These are phyloP conservation scores for Coptodon rendalli DNA, from an alignment of 2,113 vertebrate genomes.

Conservation along the genomic window DNA sequence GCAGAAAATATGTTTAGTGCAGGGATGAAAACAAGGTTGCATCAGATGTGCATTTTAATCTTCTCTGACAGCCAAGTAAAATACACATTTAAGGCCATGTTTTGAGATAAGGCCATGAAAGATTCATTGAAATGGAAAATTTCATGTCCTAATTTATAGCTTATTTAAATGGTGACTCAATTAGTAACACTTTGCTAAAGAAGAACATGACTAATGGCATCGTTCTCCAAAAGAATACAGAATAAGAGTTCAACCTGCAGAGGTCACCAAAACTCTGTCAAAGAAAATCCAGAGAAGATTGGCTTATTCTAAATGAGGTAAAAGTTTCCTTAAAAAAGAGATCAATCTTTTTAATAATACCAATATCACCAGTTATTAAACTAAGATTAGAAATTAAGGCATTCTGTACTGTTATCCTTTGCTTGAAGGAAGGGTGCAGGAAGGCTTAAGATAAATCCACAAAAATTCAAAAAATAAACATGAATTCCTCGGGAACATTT, in stretches of 20 bases:
- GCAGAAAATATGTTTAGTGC: neutral
- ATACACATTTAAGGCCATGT: neutral
- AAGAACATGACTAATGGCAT: neutral
- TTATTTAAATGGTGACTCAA: neutral
- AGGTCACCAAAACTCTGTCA: constrained; percentile 30
- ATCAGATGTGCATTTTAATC: neutral
- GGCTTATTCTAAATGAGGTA: neutral
- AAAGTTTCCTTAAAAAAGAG: neutral
- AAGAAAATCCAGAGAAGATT: neutral
- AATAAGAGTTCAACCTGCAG: constrained; percentile 22
- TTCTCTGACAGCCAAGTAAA: neutral
- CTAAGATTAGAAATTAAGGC: neutral
- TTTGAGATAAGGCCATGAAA: neutral
- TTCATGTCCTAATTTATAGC: neutral
- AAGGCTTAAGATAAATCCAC: neutral
- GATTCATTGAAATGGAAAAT: neutral
- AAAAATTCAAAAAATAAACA: neutral
- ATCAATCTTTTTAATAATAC: neutral
- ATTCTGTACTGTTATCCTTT: neutral
- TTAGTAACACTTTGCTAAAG: neutral
- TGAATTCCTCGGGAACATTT: neutral
- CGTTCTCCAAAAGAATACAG: neutral
- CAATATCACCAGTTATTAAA: neutral
- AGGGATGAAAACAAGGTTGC: neutral
- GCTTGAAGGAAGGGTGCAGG: neutral